These are phyloP conservation scores for Motacilla alba DNA, from an alignment of 2,113 vertebrate genomes.

Conservation along the genomic window DNA sequence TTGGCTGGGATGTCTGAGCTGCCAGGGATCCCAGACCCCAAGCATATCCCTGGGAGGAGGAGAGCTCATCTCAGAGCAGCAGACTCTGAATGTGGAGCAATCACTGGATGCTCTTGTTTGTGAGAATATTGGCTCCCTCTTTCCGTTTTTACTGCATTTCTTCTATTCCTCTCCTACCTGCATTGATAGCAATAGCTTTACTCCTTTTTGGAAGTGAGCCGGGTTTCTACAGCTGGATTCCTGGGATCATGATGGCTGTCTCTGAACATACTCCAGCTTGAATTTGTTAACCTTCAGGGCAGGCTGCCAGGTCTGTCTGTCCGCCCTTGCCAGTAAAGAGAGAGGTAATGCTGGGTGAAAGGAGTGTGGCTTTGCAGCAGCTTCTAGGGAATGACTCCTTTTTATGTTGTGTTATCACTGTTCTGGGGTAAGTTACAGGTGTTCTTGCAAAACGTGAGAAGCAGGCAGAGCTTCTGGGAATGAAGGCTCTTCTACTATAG, in stretches of 20 bases:
- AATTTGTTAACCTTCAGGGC: conserved; percentile 36
- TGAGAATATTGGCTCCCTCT: not conserved
- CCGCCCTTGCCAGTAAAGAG: not conserved
- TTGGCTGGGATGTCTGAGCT: not conserved
- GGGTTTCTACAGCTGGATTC: conserved; percentile 25
- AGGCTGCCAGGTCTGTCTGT: not conserved
- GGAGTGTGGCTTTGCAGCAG: not conserved
- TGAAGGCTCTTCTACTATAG: not conserved
- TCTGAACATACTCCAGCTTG: conserved; percentile 21
- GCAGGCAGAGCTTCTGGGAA: not conserved
- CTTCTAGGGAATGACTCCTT: not conserved
- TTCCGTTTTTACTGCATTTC: not conserved
- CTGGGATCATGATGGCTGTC: not conserved
- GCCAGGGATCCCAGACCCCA: not conserved
- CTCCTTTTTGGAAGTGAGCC: not conserved
- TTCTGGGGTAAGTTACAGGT: not conserved
- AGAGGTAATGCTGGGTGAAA: conserved; percentile 45
- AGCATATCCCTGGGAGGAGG: not conserved
- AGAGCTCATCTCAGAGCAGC: not conserved
- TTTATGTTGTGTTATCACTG: not conserved
- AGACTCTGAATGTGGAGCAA: accelerated
- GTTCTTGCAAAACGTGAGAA: not conserved
- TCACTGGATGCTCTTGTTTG: not conserved
- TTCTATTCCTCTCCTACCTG: not conserved
- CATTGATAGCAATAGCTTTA: not conserved